Conservation (phyloP, 2,113 vertebrate genomes). For the Cranoglanis bouderius region DNA sequence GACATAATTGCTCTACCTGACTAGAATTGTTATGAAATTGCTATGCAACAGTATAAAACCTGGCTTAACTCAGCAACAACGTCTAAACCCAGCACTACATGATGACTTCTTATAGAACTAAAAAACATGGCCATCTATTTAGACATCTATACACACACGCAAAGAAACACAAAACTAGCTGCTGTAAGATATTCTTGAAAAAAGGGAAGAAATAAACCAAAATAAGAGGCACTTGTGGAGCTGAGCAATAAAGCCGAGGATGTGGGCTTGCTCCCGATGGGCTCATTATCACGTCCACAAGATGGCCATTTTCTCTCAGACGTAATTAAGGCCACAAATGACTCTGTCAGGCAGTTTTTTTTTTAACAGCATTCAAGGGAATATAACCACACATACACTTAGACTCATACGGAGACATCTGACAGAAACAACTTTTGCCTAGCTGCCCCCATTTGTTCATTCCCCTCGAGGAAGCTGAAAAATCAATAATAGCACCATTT, state of each 20-base stretch:
- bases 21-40: not conserved
- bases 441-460: slow-evolving; percentile 58
- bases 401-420: slow-evolving; percentile 49
- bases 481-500: slow-evolving; percentile 75
- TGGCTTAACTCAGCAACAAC: not conserved
- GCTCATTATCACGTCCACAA: slow-evolving; percentile 45
- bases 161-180: not conserved
- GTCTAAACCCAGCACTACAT: not conserved
- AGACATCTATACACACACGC: not conserved
- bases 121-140: not conserved
- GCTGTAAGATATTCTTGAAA: not conserved
- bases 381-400: slow-evolving; percentile 51
- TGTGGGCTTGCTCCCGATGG: slow-evolving; percentile 38
- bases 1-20: too few species aligned
- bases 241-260: slow-evolving; percentile 43
- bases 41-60: not conserved
- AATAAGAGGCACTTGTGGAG: slow-evolving; percentile 36
- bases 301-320: slow-evolving; percentile 55
- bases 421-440: slow-evolving; percentile 59
- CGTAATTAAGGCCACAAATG: slow-evolving; percentile 58
- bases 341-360: slow-evolving; percentile 42
- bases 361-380: slow-evolving; percentile 49
- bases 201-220: not conserved
- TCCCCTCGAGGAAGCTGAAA: slow-evolving; percentile 61
- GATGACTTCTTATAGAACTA: not conserved